Conservation (phyloP, 2,797 vertebrate genomes). For the Tokudaia muenninki region DNA sequence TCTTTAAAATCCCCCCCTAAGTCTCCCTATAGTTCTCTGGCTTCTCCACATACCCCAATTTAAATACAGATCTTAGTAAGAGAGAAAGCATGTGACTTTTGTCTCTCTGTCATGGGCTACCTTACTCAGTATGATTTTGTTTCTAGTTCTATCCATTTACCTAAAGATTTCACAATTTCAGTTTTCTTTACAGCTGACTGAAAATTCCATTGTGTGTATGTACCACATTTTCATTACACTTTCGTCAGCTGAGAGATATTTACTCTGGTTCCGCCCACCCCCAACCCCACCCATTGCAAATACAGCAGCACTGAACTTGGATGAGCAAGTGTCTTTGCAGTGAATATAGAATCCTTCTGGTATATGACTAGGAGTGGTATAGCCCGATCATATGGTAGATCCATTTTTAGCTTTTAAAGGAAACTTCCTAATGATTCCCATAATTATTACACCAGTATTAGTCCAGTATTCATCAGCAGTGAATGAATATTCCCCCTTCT, state of each 20-base stretch:
- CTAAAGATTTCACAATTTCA: not conserved
- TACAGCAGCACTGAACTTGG: not conserved
- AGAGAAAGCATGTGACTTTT: too few species aligned
- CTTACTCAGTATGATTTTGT: not conserved
- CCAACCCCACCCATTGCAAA: too few species aligned
- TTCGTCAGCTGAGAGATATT: not conserved
- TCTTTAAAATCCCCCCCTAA: not conserved
- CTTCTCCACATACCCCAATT: not conserved
- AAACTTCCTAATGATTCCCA: not conserved
- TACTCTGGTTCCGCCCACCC: not conserved
- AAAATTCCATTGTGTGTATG: not conserved
- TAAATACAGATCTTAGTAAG: not conserved
- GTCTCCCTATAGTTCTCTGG: not conserved
- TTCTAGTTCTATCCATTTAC: not conserved
- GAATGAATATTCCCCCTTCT: not conserved
- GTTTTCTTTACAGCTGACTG: not conserved
- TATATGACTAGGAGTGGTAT: too few species aligned
- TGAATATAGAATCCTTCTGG: not conserved
- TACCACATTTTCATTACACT: not conserved
- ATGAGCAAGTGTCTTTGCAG: not conserved
- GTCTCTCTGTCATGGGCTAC: not conserved
- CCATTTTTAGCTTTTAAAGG: not conserved
- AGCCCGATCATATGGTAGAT: not conserved
- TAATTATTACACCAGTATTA: not conserved
- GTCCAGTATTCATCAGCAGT: not conserved